Evolutionary conservation across 2,797 vertebrate genomes (phyloP).

Genomic region (Chaetodon trifasciatus): DNA sequence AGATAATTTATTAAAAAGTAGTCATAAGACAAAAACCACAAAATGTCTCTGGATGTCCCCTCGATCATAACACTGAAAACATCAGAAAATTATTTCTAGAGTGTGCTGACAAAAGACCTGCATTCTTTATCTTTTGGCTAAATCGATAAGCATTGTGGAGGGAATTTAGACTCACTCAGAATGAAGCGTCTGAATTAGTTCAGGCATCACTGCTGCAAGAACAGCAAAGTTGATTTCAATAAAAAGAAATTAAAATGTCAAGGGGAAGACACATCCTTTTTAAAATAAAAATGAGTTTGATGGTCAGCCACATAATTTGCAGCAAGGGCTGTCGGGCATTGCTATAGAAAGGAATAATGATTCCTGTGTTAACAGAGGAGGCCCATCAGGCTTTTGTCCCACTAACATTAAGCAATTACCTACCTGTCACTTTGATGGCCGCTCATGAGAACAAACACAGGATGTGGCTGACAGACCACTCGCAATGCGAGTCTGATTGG

Average conservation of each 20-base stretch:
- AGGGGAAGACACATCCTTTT: conserved; percentile 12
- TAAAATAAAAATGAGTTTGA: background rate
- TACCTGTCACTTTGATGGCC: conserved; percentile 49
- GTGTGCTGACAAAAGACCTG: conserved; percentile 1
- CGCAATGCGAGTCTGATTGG: background rate
- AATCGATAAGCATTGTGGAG: background rate
- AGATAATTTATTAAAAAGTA: conserved; percentile 8
- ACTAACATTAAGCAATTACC: conserved; percentile 58
- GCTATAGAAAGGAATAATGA: conserved; percentile 38
- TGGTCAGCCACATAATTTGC: conserved; percentile 34
- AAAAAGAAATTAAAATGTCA: conserved; percentile 43
- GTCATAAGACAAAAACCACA: background rate
- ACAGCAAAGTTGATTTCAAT: conserved; percentile 3
- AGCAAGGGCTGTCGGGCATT: conserved; percentile 21
- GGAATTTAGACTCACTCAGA: conserved; percentile 10
- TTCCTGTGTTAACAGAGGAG: conserved; percentile 31
- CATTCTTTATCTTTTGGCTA: conserved; percentile 15
- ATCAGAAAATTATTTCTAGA: background rate
- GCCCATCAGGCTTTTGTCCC: conserved; percentile 42
- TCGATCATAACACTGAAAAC: background rate
- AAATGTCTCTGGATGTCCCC: background rate
- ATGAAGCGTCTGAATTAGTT: conserved; percentile 17
- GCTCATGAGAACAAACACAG: conserved; percentile 37
- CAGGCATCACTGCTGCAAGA: conserved; percentile 21
- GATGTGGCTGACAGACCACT: conserved; percentile 21